A percentile compares a stretch with the other conserved stretches of the same genome.
Conservation (phyloP, 1,140 invertebrate species). For the Rhopalosiphum maidis region DNA sequence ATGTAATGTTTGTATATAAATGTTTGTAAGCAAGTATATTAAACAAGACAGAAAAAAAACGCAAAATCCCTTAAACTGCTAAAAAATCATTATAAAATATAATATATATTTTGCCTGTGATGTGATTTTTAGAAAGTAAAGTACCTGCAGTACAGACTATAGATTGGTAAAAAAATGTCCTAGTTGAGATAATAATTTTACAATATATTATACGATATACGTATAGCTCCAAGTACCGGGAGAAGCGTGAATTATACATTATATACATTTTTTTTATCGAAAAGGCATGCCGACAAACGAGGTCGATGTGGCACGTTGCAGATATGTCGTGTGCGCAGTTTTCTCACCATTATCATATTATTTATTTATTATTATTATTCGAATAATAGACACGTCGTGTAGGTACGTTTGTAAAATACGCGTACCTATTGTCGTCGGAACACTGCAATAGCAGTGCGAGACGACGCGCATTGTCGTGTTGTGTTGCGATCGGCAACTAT, state of each 20-base stretch:
- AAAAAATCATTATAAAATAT: not conserved
- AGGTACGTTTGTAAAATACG: not conserved
- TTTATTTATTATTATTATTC: not conserved
- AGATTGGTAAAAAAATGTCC: not conserved
- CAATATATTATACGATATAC: not conserved
- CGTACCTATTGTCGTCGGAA: not conserved
- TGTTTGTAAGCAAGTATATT: not conserved
- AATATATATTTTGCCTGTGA: not conserved
- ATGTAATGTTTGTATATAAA: not conserved
- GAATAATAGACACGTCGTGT: constrained; percentile 42
- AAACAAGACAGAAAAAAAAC: not conserved
- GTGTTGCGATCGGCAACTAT: not conserved
- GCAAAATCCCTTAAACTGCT: not conserved
- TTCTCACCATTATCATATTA: constrained; percentile 4
- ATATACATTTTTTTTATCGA: not conserved
- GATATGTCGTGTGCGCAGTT: not conserved
- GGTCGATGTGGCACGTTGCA: constrained; percentile 4
- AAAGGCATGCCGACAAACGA: constrained; percentile 24
- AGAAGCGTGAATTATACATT: not conserved
- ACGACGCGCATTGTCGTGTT: not conserved
- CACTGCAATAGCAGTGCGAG: not conserved
- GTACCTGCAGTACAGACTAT: not conserved
- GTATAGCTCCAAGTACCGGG: not conserved
- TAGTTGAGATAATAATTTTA: not conserved
- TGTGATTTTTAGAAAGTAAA: not conserved